These are phyloP conservation scores for Lutjanus erythropterus DNA, from an alignment of 2,113 vertebrate species.

Conservation along the genomic window DNA sequence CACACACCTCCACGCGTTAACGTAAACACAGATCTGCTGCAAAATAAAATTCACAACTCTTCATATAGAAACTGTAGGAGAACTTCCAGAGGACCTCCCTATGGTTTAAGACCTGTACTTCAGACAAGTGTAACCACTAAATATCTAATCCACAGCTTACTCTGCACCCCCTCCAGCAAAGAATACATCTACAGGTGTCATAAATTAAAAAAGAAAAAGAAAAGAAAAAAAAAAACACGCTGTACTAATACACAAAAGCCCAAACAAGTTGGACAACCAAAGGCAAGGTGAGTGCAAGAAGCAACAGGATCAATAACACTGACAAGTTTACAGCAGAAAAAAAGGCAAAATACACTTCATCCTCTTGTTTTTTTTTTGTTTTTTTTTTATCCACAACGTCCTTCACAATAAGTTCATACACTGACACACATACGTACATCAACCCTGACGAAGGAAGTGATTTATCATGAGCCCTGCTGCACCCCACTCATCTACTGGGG, in stretches of 20 bases:
- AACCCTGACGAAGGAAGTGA: constrained; percentile 6
- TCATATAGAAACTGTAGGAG: constrained; percentile 48
- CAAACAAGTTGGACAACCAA: constrained; percentile 20
- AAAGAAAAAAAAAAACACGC: constrained; percentile 13
- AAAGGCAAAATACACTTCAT: constrained; percentile 45
- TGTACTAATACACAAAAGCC: constrained; percentile 44
- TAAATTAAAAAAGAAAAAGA: not conserved
- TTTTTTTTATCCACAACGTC: not conserved
- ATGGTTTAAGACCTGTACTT: constrained; percentile 63
- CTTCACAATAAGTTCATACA: constrained; percentile 24
- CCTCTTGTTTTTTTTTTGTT: not conserved
- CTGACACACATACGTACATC: not conserved
- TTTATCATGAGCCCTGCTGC: not conserved
- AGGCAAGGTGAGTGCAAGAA: constrained; percentile 7
- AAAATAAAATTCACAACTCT: constrained; percentile 53
- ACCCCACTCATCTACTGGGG: not conserved
- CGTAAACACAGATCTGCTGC: constrained; percentile 67
- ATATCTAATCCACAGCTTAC: constrained; percentile 11
- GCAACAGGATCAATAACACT: constrained; percentile 46
- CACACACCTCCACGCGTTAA: constrained; percentile 45
- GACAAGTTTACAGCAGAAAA: constrained; percentile 70
- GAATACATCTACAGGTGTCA: constrained; percentile 52
- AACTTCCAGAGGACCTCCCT: constrained; percentile 42
- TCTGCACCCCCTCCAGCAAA: constrained; percentile 26
- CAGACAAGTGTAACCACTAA: constrained; percentile 48